Evolutionary conservation across 1,140 invertebrate genomes (phyloP).

Genomic region (Musca vetustissima): DNA sequence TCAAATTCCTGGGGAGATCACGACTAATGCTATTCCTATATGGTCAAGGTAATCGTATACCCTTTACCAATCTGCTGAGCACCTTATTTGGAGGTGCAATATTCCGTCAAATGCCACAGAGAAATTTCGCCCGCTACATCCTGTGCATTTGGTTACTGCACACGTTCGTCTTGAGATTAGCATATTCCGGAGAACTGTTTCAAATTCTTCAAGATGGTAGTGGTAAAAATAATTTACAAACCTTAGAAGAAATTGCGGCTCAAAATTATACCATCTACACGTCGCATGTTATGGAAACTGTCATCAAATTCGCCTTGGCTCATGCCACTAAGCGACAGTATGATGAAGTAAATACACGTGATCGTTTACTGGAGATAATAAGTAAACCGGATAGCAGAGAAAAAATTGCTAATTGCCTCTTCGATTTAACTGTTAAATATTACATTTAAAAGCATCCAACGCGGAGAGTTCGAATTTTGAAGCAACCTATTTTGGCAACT

Average conservation of each 20-base stretch:
- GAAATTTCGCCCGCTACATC: constrained; percentile 43
- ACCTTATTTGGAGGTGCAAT: constrained; percentile 32
- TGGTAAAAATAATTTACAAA: constrained; percentile 28
- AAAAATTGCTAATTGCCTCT: constrained; percentile 34
- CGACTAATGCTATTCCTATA: constrained; percentile 33
- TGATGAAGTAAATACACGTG: not conserved
- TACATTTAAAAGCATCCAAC: constrained; percentile 20
- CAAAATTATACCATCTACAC: constrained; percentile 36
- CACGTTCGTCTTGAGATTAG: constrained; percentile 39
- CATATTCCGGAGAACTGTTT: constrained; percentile 44
- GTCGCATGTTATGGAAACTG: constrained; percentile 28
- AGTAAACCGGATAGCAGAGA: constrained; percentile 20
- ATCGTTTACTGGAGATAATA: not conserved
- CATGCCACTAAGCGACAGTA: not conserved
- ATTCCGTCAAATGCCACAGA: constrained; percentile 29
- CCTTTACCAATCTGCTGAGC: constrained; percentile 37
- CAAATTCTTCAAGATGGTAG: constrained; percentile 42
- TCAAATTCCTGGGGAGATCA: constrained; percentile 18
- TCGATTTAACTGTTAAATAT: constrained; percentile 32
- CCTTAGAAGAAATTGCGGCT: constrained; percentile 33
- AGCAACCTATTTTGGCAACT: constrained; percentile 34
- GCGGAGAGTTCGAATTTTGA: constrained; percentile 26
- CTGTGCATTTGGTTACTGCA: constrained; percentile 39
- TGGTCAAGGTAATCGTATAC: constrained; percentile 33
- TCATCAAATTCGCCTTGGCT: constrained; percentile 24